Evolutionary conservation across 2,888 invertebrate genomes (phyloP).

Genomic region (Erannis defoliaria): DNA sequence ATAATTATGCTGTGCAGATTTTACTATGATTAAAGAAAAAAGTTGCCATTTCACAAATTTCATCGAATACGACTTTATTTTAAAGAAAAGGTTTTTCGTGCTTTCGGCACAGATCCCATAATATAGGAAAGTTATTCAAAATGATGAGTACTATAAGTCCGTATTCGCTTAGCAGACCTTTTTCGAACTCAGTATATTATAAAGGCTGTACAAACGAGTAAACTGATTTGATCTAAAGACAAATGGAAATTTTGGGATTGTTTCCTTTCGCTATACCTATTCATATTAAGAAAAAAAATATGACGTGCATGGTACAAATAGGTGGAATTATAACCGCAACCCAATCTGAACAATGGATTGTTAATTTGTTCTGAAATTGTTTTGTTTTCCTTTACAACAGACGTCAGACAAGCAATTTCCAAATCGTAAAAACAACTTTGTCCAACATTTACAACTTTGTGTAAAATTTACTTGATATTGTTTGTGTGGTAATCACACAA

Average conservation of each 20-base stretch:
- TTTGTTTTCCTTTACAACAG: slow-evolving; percentile 21
- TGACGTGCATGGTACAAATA: slow-evolving; percentile 11
- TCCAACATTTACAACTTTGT: slow-evolving; percentile 1
- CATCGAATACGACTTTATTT: too few relatives aligned
- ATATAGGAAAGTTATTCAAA: too few relatives aligned
- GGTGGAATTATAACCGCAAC: slow-evolving; percentile 13
- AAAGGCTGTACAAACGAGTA: background rate
- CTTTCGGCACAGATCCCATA: too few relatives aligned
- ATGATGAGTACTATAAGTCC: too few relatives aligned
- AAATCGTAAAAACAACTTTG: slow-evolving; percentile 5
- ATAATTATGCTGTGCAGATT: too few relatives aligned
- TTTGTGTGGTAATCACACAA: background rate
- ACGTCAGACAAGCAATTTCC: slow-evolving; percentile 11
- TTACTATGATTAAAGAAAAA: too few relatives aligned
- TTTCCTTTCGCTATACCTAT: background rate
- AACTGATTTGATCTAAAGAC: background rate
- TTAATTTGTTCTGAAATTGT: slow-evolving; percentile 16
- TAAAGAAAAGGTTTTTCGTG: too few relatives aligned
- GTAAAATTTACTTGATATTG: background rate
- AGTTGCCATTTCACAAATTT: too few relatives aligned
- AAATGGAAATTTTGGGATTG: background rate
- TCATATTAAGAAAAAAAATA: background rate
- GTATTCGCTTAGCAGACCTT: too few relatives aligned
- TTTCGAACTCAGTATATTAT: too few relatives aligned
- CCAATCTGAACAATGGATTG: slow-evolving; percentile 4